Conservation (phyloP, 2,797 vertebrate species). For the Eulemur coronatus region DNA sequence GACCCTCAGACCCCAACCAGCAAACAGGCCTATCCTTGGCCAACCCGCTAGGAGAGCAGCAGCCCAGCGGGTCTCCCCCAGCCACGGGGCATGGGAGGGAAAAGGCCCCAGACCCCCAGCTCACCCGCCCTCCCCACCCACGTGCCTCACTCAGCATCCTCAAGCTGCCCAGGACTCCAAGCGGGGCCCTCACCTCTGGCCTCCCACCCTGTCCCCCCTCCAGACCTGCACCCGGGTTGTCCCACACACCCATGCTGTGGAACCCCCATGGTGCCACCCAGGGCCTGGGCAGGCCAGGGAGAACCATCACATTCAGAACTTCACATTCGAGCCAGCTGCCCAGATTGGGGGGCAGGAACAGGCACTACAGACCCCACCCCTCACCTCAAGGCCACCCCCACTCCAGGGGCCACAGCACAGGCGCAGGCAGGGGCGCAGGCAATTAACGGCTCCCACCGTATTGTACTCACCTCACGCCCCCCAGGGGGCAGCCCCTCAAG, state of each 20-base stretch:
- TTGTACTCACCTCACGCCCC: background rate
- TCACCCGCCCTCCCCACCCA: background rate
- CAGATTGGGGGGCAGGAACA: rapidly evolving
- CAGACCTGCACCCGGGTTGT: background rate
- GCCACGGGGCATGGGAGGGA: background rate
- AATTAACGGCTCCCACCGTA: background rate
- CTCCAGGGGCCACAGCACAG: background rate
- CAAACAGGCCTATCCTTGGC: background rate
- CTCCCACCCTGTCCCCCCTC: background rate
- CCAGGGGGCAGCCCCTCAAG: background rate
- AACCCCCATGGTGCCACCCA: background rate
- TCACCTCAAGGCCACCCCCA: background rate
- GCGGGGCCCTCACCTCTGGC: background rate
- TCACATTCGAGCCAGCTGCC: background rate
- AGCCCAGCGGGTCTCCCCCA: background rate
- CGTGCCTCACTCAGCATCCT: background rate
- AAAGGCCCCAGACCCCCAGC: background rate
- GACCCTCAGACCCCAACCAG: background rate
- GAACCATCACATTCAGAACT: too few species aligned
- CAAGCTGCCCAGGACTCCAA: background rate
- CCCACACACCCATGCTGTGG: background rate
- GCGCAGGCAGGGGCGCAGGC: background rate
- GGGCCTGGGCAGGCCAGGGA: rapidly evolving
- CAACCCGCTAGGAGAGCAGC: background rate
- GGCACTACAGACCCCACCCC: background rate